Evolutionary conservation across 2,797 vertebrate genomes (phyloP).

Genomic region (Muscicapa comitata): DNA sequence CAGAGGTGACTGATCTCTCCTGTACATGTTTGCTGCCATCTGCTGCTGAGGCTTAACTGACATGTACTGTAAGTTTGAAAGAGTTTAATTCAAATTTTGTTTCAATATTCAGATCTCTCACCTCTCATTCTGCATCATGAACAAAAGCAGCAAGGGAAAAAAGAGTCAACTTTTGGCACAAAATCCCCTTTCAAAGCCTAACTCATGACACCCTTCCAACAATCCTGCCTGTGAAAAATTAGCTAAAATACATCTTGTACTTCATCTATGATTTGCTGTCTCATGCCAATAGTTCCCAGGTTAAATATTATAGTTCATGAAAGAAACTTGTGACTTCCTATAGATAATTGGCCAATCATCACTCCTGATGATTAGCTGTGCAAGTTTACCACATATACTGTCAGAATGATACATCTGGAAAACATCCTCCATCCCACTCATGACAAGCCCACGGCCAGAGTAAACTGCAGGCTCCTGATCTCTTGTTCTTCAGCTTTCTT

Average conservation of each 20-base stretch:
- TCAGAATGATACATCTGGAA: neutral
- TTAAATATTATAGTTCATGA: neutral
- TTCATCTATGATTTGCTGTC: neutral
- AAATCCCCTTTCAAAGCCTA: neutral
- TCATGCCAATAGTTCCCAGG: neutral
- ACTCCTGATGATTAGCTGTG: neutral
- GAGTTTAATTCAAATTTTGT: neutral
- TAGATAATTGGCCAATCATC: neutral
- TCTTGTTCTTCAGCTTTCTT: neutral
- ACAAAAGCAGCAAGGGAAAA: neutral
- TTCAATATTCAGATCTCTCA: neutral
- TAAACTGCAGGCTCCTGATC: neutral
- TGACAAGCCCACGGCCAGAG: neutral
- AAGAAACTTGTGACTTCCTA: neutral
- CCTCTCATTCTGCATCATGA: neutral
- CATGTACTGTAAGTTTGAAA: neutral
- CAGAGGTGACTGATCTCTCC: neutral
- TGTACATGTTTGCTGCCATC: constrained; percentile 31
- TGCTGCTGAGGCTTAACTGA: neutral
- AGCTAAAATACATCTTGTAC: neutral
- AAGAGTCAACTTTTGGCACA: neutral
- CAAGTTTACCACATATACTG: neutral
- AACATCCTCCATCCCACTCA: neutral
- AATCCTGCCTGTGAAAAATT: neutral
- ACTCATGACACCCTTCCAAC: neutral